Percentiles rank a stretch among this genome's conserved stretches.
Evolutionary conservation across 2,113 vertebrate genomes (phyloP).

Genomic region (Vombatus ursinus): DNA sequence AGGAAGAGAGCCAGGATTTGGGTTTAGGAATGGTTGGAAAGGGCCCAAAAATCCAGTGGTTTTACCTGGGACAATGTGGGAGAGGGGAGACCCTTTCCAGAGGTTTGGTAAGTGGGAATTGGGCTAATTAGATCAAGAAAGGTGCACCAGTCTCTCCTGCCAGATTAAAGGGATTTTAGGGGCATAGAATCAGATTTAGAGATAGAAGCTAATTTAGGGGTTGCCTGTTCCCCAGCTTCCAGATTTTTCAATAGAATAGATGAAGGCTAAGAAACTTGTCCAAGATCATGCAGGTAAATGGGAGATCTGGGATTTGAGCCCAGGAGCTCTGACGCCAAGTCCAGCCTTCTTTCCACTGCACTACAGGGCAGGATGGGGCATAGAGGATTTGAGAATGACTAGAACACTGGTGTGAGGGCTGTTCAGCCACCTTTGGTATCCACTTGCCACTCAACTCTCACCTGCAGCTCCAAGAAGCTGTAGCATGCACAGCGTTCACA

Average conservation of each 20-base stretch:
- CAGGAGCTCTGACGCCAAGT: neutral
- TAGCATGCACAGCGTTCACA: neutral
- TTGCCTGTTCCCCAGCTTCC: neutral
- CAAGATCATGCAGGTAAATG: neutral
- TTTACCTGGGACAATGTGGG: neutral
- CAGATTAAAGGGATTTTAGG: neutral
- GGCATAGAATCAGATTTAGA: neutral
- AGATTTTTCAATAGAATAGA: neutral
- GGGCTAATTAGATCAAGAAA: neutral
- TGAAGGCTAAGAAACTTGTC: neutral
- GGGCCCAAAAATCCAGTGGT: neutral
- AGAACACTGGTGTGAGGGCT: neutral
- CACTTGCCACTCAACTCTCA: neutral
- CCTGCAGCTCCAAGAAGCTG: neutral
- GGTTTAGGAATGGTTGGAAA: neutral
- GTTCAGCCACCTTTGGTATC: neutral
- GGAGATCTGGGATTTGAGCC: neutral
- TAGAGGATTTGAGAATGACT: neutral
- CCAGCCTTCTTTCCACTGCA: neutral
- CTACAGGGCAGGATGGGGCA: neutral
- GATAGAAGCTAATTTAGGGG: neutral
- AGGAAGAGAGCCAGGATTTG: neutral
- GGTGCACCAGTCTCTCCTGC: neutral
- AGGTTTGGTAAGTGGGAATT: neutral
- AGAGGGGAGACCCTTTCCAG: neutral